These are phyloP conservation scores for Ypsolopha sequella DNA, from an alignment of 2,888 invertebrate genomes.

Conservation along the genomic window DNA sequence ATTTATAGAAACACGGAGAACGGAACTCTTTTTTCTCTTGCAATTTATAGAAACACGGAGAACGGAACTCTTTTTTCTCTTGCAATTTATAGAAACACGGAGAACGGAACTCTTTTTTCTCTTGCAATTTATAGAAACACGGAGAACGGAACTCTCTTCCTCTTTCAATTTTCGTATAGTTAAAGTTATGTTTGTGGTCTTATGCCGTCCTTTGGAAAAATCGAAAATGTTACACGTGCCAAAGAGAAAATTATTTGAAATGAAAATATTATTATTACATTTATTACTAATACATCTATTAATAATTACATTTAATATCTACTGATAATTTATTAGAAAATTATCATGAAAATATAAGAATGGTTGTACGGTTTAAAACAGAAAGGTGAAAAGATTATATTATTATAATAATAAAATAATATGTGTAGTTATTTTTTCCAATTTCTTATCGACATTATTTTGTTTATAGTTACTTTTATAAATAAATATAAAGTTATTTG, in stretches of 20 bases:
- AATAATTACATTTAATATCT: neutral
- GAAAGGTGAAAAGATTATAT: neutral
- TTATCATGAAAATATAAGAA: no score
- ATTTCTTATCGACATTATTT: slow-evolving; percentile 6
- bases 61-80: no score
- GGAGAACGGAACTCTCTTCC: no score
- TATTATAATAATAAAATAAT: neutral
- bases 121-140: no score
- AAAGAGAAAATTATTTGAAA: neutral
- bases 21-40: no score
- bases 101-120: no score
- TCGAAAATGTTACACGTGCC: neutral
- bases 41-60: no score
- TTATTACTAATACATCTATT: neutral
- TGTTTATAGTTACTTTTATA: slow-evolving; percentile 50
- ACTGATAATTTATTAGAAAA: no score
- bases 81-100: no score
- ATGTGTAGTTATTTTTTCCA: neutral
- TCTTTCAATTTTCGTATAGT: neutral
- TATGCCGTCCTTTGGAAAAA: slow-evolving; percentile 1
- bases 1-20: no score
- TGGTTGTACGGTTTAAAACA: no score
- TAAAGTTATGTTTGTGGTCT: neutral
- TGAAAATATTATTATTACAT: neutral
- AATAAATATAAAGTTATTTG: slow-evolving; percentile 52